Evolutionary conservation across 2,113 vertebrate genomes (phyloP), one percentile per base, ranked within the genome.

Genomic region (Phoenicopterus ruber): DNA sequence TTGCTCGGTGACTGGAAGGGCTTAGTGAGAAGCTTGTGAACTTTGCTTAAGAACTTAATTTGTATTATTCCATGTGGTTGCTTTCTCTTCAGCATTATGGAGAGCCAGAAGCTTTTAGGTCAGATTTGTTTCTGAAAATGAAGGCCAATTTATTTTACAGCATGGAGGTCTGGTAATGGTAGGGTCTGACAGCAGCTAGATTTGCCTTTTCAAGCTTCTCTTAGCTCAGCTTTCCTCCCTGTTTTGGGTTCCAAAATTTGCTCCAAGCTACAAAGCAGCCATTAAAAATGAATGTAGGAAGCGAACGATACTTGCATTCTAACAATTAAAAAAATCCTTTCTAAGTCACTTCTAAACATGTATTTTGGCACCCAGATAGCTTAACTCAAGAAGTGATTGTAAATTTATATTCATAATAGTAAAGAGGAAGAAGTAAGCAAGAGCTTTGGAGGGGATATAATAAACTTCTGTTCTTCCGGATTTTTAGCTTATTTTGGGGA

Each of bases 11-110:
- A 77, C 84, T 94, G 90, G 58, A 88, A 92, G 62, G 69, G 44
- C 66, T 97, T 47, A 84, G 67, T 88, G 70, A 95, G 83, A 90
- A 84, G 73, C 58, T 86, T 77, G 54, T 90, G 87, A 83, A 50
- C 74, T 96, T 78, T 92, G 22, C 82, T 88, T 82, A 82, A 94
- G 82, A 90, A 61, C 25, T 72, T 95, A 91, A 96, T 90, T 79
- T 91, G n/a, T 96, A 42, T 97, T 95, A 93, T 77, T 94, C 94
- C 74, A 50, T 70, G 66, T 70, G 74, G 34, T 84, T 82, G 57
- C 78, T 65, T 90, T 86, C 50, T 89, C 58, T 89, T 79, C 70
- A 88, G 62, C 74, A 17, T 54, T 74, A 50, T 31, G 28, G 69
- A 59, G 7, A 88, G 62, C 40, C 93, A 89, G 57, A 73, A 90